Conservation (phyloP, 2,888 invertebrate genomes). For the Ophion ventricosus region DNA sequence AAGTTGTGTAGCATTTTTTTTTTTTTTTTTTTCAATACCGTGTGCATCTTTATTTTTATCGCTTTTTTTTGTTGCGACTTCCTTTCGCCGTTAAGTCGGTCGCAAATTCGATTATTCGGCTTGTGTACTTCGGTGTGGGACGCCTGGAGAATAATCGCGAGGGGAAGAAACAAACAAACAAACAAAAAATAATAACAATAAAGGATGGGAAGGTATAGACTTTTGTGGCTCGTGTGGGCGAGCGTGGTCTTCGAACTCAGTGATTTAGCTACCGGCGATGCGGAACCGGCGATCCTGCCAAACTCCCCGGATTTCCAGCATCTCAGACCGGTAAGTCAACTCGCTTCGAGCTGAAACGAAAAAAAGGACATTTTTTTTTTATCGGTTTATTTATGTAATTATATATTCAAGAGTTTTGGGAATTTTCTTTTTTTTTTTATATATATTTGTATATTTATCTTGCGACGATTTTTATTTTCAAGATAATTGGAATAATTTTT, state of each 20-base stretch:
- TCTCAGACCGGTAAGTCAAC: slow-evolving; percentile 73
- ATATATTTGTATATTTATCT: too few species aligned
- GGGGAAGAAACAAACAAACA: slow-evolving; percentile 63
- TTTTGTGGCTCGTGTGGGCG: slow-evolving; percentile 73
- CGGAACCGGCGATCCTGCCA: slow-evolving; percentile 73
- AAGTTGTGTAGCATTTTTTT: slow-evolving; percentile 20
- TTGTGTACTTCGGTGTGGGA: slow-evolving; percentile 37
- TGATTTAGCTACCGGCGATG: slow-evolving; percentile 72
- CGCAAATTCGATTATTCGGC: neutral
- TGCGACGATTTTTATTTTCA: too few species aligned
- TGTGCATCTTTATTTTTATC: slow-evolving; percentile 21
- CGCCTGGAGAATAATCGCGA: slow-evolving; percentile 65
- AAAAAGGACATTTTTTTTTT: too few species aligned
- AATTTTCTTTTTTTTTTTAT: too few species aligned
- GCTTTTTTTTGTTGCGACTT: neutral
- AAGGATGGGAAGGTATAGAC: slow-evolving; percentile 71
- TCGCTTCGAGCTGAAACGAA: neutral
- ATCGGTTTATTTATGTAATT: too few species aligned
- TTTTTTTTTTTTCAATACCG: neutral
- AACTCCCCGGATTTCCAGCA: slow-evolving; percentile 68
- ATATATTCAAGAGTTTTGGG: too few species aligned
- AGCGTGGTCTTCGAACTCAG: slow-evolving; percentile 68
- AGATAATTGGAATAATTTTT: too few species aligned
- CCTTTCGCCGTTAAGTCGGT: too few species aligned
- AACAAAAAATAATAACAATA: slow-evolving; percentile 68